Evolutionary conservation across 2,888 invertebrate genomes (phyloP), one percentile per base, ranked within the genome.

Genomic region (Trachelus stipa): DNA sequence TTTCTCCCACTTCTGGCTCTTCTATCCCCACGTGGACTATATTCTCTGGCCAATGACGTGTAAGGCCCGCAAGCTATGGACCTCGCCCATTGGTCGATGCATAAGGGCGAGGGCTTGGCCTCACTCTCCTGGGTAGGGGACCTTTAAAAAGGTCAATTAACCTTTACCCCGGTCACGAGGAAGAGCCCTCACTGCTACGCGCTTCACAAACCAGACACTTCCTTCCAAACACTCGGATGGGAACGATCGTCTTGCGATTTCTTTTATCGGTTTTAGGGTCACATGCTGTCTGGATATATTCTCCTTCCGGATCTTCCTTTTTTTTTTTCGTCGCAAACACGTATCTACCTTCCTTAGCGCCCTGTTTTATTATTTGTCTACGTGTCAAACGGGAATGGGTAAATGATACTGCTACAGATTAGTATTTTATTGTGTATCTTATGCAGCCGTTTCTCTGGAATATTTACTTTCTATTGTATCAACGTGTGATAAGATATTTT

Each of bases 41-140:
- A 23, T 23, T 31, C 31, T 1, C 73, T 69, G 76, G 15, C 78
- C 78, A 78, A 78, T 78, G 31, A 73, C 31, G 37, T 68, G 68
- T 56, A 68, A 71, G 75, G 73, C 56, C 68, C 71, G 69, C 73
- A 35, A 73, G 56, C 71, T 73, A 78, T 68, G 78, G 56, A 71
- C 73, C 76, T 74, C 15, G 69, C 68, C 37, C 68, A 78, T 78
- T 78, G 78, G 78, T 33, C 15, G 73, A 11, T 75, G 15, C 56
- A 76, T 78, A 78, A 78, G 78, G 78, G 78, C 78, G 78, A 78
- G 78, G 78, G 78, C 76, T 75, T 78, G 78, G 78, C 78, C 73
- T 73, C 56, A 71, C 75, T 77, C 74, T 78, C 76, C 33, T 75
- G 73, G 73, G 78, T 76, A 78, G 78, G 78, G 78, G 78, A 78